Evolutionary conservation across 2,888 invertebrate genomes (phyloP), one percentile per base, ranked within the genome.

Genomic region (Saturnia japonica): DNA sequence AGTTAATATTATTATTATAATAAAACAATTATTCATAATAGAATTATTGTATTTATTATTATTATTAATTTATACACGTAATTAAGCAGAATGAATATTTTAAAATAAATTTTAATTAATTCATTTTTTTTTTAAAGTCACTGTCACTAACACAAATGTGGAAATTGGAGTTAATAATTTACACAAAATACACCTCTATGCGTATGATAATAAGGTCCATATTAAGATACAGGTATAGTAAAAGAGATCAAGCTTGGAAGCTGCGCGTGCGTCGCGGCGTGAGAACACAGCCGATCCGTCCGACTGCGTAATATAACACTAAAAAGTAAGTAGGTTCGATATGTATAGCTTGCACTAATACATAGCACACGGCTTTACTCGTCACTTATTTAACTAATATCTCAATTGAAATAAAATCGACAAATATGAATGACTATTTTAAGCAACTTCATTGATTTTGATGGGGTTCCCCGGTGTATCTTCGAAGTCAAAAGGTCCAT

Each of bases 261-360:
- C 64, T 64, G 40, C 64, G 64, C 64, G 64, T 34, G 34, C 34
- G 34, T 2, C 34, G 34, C 34, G 34, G 34, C 34, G 34, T 64
- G 64, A 64, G 64, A 28, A 25, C 57, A 40, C 64, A 64, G 64
- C 40, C 64, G 40, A 40, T 40, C 64, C 40, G 64, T 34, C 40
- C 64, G 40, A 64, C 34, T 34, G 64, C 16, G 40, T 19, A 19
- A 40, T 64, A 64, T 64, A 60, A 60, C 57, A 57, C 64, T 64
- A 64, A 64, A 57, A 60, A 25, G 14, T 25, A 25, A 54, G 54
- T 54, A 54, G 54, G 25, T 60, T 28, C 28, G 57, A 60, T 60
- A 60, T 60, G 14, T 14, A 25, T 25, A 60, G 7, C 25, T 14
- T 60, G 28, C 6, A 60, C 28, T 60, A 60, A 4, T 60, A 28